Base-by-base conservation (phyloP, 2,797 vertebrate species). In the Cercopithecus neglectus region DNA sequence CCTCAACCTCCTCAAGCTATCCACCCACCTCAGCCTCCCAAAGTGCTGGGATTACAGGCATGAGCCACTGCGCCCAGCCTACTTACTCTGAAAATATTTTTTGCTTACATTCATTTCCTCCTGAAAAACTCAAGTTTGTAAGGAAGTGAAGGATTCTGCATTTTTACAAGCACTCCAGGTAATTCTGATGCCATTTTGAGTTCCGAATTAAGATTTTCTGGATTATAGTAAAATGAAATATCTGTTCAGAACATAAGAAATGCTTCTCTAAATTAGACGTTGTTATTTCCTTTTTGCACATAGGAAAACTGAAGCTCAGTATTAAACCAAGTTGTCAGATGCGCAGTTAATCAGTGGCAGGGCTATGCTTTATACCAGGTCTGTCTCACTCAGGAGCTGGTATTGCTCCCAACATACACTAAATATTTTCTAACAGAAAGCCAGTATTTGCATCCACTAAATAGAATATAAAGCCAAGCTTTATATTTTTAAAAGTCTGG, bases 251-350 rank as follows among this genome's bases (percentile, higher is more conserved):
- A 46, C 12, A 7, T 4, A 10, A 7, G 30, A 57, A 8, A 2
- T 1, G 1, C 39, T 46, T n/a, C 6, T 26, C 36, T 2, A 10
- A 59, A 10, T 21, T 55, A 3, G n/a, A 36, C 21, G 4, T 17
- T 19, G 4, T 17, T 19, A 5, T 5, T 26, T 88, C 84, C 57
- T 36, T 22, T 33, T 70, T 2, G 30, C 5, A 3, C 5, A 0
- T 1, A 10, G 48, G 33, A 22, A 67, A 36, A 22, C 8, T 59
- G 76, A 82, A 46, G 22, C 5, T 7, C 17, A 30, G 2, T 6
- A 5, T 6, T 12, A 2, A 53, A 13, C 4, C 0, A 13, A 28
- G 8, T 16, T 48, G 39, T 36, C 13, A 5, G 33, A 1, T 5
- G 5, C 7, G 26, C 33, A 50, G 41, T 2, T 28, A 4, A 21